Conservation (phyloP, 2,888 invertebrate genomes). For the Harpagoxenus sublaevis region DNA sequence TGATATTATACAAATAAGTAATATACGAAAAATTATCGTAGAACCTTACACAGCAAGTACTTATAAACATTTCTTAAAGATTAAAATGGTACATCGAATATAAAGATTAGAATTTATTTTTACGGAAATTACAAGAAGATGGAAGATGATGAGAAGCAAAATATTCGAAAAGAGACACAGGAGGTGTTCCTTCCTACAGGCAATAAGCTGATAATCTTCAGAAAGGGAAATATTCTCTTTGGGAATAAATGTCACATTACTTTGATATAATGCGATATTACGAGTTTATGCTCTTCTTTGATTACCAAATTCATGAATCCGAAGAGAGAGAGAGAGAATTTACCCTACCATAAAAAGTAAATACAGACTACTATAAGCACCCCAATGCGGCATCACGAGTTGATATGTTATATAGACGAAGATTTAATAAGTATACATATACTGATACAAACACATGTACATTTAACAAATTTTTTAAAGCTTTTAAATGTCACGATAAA, state of each 20-base stretch:
- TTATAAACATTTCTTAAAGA: not conserved
- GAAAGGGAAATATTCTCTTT: slow-evolving; percentile 68
- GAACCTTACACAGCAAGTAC: not conserved
- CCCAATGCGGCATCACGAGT: not conserved
- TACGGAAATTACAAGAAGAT: not conserved
- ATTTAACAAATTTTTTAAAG: not conserved
- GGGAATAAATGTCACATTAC: slow-evolving; percentile 69
- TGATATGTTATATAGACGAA: not conserved
- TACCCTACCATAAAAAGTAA: not conserved
- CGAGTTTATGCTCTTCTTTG: slow-evolving; percentile 63
- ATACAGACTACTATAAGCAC: not conserved
- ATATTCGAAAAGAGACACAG: slow-evolving; percentile 61
- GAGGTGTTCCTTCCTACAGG: slow-evolving; percentile 50
- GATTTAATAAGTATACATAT: slow-evolving; percentile 22
- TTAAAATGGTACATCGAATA: not conserved
- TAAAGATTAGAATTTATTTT: slow-evolving; percentile 7
- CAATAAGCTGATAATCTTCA: slow-evolving; percentile 76
- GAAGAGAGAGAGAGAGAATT: slow-evolving; percentile 3
- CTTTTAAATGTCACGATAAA: not conserved
- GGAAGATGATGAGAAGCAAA: slow-evolving; percentile 55
- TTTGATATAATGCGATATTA: slow-evolving; percentile 70
- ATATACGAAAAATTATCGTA: not conserved
- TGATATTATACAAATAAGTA: not conserved
- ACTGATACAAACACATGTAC: not conserved
- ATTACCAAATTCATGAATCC: slow-evolving; percentile 51